Percentiles rank a stretch among this genome's conserved stretches.
Evolutionary conservation across 2,888 invertebrate species (phyloP).

Genomic region (Stomorhina lunata): DNA sequence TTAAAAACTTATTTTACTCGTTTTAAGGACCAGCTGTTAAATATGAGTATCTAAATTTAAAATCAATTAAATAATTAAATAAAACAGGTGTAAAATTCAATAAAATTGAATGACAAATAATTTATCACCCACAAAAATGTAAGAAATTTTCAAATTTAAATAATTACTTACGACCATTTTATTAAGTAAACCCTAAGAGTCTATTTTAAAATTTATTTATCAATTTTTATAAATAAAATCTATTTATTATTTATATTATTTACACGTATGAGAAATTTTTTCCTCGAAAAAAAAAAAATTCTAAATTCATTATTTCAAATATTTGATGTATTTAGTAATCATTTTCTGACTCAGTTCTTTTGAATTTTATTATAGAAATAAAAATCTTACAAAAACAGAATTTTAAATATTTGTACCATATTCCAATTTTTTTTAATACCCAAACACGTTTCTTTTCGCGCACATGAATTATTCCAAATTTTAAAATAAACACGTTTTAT

Average conservation of each 20-base stretch:
- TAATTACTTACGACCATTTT: no score
- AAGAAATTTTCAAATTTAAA: no score
- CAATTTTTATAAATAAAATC: no score
- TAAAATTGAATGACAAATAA: no score
- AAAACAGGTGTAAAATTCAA: no score
- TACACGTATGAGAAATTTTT: no score
- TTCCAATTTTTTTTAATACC: slow-evolving; percentile 2
- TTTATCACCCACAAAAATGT: no score
- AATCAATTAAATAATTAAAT: no score
- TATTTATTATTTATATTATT: no score
- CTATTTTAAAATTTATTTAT: no score
- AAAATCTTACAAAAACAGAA: background rate
- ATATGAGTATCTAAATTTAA: no score
- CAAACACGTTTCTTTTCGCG: slow-evolving; percentile 48
- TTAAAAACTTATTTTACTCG: background rate
- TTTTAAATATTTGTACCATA: background rate
- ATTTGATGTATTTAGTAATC: background rate
- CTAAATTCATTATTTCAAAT: background rate
- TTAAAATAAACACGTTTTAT: slow-evolving; percentile 52
- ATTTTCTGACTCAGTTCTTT: slow-evolving; percentile 12
- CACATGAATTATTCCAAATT: slow-evolving; percentile 45
- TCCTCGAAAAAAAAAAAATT: background rate
- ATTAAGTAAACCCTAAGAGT: no score
- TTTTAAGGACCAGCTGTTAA: slow-evolving; percentile 11
- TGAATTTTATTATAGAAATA: background rate